Conservation (phyloP, 2,888 invertebrate genomes). For the Tenthredo scrophulariae region DNA sequence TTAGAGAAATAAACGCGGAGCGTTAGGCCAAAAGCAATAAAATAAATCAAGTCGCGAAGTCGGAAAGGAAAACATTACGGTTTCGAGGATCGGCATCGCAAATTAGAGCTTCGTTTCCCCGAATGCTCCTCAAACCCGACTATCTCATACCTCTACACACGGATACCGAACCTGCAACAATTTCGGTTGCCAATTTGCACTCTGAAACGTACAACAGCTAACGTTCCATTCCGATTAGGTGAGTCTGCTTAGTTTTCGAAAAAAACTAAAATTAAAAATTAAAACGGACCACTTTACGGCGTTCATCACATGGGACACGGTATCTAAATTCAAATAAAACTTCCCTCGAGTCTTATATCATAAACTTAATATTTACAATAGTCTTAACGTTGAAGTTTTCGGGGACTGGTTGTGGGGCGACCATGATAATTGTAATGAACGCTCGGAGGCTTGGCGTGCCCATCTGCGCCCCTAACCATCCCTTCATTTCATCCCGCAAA, state of each 20-base stretch:
- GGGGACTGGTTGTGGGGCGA: conserved; percentile 71
- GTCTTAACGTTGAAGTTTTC: conserved; percentile 58
- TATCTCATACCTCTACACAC: background rate
- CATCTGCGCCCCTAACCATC: conserved; percentile 73
- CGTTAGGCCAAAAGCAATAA: conserved; percentile 81
- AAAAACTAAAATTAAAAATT: background rate
- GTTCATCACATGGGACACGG: conserved; percentile 32
- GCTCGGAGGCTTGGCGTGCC: conserved; percentile 75
- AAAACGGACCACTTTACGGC: background rate
- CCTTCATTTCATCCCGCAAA: conserved; percentile 49
- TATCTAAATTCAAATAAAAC: conserved; percentile 45
- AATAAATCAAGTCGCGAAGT: conserved; percentile 79
- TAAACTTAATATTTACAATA: conserved; percentile 62
- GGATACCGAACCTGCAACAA: background rate
- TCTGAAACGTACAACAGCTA: background rate
- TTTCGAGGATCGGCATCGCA: conserved; percentile 65
- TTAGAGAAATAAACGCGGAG: conserved; percentile 81
- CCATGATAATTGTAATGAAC: conserved; percentile 78
- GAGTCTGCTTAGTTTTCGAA: background rate
- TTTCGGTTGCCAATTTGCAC: background rate
- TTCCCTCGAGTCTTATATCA: conserved; percentile 52
- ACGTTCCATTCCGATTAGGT: conserved; percentile 14
- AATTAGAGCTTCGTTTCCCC: conserved; percentile 68
- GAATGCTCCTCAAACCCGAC: conserved; percentile 56
- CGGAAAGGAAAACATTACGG: conserved; percentile 70